These are phyloP conservation scores for Psilopsiagon aurifrons DNA, from an alignment of 2,113 vertebrate species.

Conservation along the genomic window DNA sequence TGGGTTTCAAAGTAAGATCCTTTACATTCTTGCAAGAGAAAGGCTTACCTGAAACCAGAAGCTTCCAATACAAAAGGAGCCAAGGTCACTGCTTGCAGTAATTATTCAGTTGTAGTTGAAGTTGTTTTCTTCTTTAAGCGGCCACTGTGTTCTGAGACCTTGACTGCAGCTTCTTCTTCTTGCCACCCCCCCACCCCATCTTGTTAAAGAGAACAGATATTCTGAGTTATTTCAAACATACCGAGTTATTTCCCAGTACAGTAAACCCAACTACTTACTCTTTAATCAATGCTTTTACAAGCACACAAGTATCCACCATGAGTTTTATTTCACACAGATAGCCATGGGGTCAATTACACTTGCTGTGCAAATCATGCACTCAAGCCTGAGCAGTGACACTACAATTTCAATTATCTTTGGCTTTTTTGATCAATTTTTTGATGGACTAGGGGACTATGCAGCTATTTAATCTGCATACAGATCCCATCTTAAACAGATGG, in stretches of 20 bases:
- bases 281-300: neutral
- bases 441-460: neutral
- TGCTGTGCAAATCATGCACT: neutral
- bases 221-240: neutral
- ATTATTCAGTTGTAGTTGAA: neutral
- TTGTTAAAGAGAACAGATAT: neutral
- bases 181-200: too few relatives aligned
- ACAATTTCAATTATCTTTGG: neutral
- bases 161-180: neutral
- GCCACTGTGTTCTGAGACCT: neutral
- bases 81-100: neutral
- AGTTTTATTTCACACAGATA: neutral
- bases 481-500: constrained; percentile 59
- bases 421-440: neutral
- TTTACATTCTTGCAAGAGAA: neutral
- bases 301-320: neutral
- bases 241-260: neutral
- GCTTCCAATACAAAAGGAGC: neutral
- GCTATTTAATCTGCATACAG: constrained; percentile 13
- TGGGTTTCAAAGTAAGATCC: accelerated
- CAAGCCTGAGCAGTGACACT: neutral
- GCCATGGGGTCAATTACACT: neutral
- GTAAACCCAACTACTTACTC: neutral
- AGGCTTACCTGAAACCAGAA: neutral
- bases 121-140: neutral